Base-by-base conservation (phyloP, 2,797 vertebrate species). In the Poecilia velifera region DNA sequence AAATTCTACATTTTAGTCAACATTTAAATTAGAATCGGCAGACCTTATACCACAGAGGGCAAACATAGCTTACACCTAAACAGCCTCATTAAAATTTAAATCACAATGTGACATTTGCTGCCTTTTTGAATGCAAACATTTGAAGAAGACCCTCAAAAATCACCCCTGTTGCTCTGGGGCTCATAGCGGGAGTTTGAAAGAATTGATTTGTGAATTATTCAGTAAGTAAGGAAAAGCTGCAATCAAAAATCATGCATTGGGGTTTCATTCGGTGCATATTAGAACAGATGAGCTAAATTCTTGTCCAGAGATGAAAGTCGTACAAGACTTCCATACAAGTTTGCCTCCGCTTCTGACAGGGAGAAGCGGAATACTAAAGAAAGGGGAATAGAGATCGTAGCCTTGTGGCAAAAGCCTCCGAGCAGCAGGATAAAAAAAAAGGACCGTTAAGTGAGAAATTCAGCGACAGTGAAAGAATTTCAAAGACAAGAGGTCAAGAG, bases 401-500 rank as follows among this genome's bases (percentile, higher is more conserved):
- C 84, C 88, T 90, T 43, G 73, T 93, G 87, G 91, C 85, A 34
- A 91, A 92, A 88, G 79, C 82, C 87, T 91, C 77, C 82, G 76
- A 89, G 93, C 89, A 89, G 80, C 6, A 8, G 74, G 55, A 87
- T 88, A 46, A 83, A 89, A 93, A 93, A 49, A 87, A 90, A 91
- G 84, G 86, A 89, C 88, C 87, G 87, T 88, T 89, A 87, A 75
- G 55, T 90, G 88, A 87, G 87, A 57, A 79, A 84, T 89, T 82
- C 80, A 87, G 85, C 43, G 70, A 88, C 84, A 86, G 90, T 79
- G 79, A 78, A 84, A 84, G 80, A 83, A 90, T 92, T 94, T 90
- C 89, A 95, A 92, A 94, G 88, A 90, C 88, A 86, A 78, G 87
- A 82, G 94, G 94, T 95, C 94, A 95, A 87, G 87, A 93, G 89